These are phyloP conservation scores for Monopterus albus DNA, from an alignment of 2,113 vertebrate species.

Conservation along the genomic window DNA sequence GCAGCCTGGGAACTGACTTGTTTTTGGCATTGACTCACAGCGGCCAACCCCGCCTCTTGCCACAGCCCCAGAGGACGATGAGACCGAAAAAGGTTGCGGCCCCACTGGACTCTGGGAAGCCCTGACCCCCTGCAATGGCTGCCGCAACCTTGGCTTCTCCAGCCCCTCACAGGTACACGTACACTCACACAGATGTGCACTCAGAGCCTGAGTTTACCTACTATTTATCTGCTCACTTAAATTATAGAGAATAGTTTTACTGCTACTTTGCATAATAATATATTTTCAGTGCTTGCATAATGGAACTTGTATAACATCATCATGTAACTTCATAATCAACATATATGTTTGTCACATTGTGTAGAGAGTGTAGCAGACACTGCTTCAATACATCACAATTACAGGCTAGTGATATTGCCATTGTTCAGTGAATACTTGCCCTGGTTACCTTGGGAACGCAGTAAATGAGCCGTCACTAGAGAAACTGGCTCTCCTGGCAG, in stretches of 20 bases:
- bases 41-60: slow-evolving; percentile 84
- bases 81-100: slow-evolving; percentile 88
- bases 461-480: slow-evolving; percentile 42
- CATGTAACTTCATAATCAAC: slow-evolving; percentile 12
- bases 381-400: slow-evolving; percentile 40
- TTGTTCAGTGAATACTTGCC: slow-evolving; percentile 59
- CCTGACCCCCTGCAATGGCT: slow-evolving; percentile 94
- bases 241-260: not conserved
- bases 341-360: slow-evolving; percentile 3
- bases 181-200: not conserved
- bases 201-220: not conserved
- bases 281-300: not conserved
- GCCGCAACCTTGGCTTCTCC: slow-evolving; percentile 92
- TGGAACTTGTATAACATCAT: not conserved
- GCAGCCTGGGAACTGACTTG: too few species aligned
- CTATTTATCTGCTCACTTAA: not conserved
- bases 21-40: slow-evolving; percentile 67
- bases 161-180: slow-evolving; percentile 88
- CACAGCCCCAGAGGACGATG: slow-evolving; percentile 86
- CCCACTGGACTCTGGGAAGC: slow-evolving; percentile 95
- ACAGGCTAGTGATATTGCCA: slow-evolving; percentile 38
- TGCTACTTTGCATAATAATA: not conserved
- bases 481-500: slow-evolving; percentile 35
- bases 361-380: slow-evolving; percentile 24
- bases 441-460: slow-evolving; percentile 78